Evolutionary conservation across 2,888 invertebrate genomes (phyloP).

Genomic region (Strigamia maritima): DNA sequence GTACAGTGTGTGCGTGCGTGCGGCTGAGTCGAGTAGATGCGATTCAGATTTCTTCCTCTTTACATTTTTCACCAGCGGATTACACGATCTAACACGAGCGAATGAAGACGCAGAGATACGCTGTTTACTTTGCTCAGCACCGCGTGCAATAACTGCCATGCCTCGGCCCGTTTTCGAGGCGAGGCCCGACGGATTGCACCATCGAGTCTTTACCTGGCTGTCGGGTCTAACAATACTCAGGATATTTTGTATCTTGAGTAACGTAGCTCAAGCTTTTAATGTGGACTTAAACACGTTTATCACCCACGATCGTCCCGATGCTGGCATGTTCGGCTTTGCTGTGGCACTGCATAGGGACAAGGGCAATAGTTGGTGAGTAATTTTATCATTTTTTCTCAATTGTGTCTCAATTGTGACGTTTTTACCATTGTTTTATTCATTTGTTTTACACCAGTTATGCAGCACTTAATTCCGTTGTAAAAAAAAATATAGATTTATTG

Average conservation of each 20-base stretch:
- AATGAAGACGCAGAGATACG: not conserved
- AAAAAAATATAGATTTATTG: too few species aligned
- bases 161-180: not conserved
- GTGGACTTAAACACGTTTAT: constrained; percentile 3
- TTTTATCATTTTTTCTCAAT: not conserved
- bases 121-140: not conserved
- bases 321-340: constrained; percentile 19
- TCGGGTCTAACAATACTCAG: not conserved
- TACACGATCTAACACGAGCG: not conserved
- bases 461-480: too few species aligned
- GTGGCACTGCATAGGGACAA: not conserved
- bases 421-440: too few species aligned
- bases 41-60: not conserved
- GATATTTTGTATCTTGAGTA: not conserved
- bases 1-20: not conserved
- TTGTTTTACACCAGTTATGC: too few species aligned
- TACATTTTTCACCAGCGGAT: not conserved
- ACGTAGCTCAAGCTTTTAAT: not conserved
- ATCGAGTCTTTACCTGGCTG: too few species aligned
- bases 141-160: not conserved
- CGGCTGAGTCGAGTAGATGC: not conserved
- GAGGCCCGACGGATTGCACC: not conserved
- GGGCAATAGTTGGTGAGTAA: not conserved
- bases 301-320: not conserved
- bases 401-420: too few species aligned